phyloP scores from a whole-genome alignment of 2,113 vertebrate genomes.

The Paradoxurus hermaphroditus region DNA sequence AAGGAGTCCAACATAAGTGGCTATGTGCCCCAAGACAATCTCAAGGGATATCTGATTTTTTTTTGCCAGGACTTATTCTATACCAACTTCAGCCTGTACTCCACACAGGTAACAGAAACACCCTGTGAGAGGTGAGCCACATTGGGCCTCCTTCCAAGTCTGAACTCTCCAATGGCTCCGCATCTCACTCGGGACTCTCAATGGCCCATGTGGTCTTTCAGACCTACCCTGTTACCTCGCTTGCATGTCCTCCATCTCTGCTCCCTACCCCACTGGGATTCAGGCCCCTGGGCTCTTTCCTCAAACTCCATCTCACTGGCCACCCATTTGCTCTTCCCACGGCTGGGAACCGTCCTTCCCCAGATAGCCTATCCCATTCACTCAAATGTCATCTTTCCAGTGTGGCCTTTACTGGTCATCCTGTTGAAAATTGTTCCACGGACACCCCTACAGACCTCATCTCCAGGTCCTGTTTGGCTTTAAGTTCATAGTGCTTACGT shows the following conservation, averaged over 20 bases:
- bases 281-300: not conserved
- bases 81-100: not conserved
- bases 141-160: not conserved
- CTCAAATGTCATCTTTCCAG: not conserved
- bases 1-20: not conserved
- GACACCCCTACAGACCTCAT: not conserved
- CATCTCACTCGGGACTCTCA: not conserved
- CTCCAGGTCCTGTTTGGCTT: not conserved
- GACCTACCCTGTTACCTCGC: fast-evolving
- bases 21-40: not conserved
- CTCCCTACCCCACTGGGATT: not conserved
- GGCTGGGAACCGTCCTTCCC: not conserved
- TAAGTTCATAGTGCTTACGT: not conserved
- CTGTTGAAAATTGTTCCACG: not conserved
- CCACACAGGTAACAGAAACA: not conserved
- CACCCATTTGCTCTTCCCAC: not conserved
- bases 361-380: not conserved
- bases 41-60: not conserved
- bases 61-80: not conserved
- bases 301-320: not conserved
- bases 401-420: not conserved
- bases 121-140: not conserved
- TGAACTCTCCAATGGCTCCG: not conserved
- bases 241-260: not conserved
- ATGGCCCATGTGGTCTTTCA: not conserved